Percentiles rank a stretch among this genome's conserved stretches.
Conservation (phyloP, 2,888 invertebrate species). For the Pasiphila rectangulata region DNA sequence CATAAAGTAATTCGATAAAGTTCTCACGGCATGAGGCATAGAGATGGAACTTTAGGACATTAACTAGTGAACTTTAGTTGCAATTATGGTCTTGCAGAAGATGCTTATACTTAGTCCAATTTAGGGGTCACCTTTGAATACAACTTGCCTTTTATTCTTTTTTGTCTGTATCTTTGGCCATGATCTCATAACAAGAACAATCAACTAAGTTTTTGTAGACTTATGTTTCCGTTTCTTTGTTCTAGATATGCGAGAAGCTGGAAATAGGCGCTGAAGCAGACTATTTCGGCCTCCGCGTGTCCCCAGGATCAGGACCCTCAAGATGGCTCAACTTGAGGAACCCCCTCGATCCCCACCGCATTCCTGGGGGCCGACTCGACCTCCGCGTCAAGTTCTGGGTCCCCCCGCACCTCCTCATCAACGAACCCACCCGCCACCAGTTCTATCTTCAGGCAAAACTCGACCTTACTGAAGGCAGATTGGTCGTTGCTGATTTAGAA, state of each 20-base stretch:
- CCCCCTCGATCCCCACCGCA: slow-evolving; percentile 87
- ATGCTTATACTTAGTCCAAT: too few relatives aligned
- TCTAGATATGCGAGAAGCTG: slow-evolving; percentile 90
- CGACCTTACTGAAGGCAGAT: slow-evolving; percentile 87
- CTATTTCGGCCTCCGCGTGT: slow-evolving; percentile 91
- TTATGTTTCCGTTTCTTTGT: slow-evolving; percentile 36
- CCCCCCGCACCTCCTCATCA: slow-evolving; percentile 91
- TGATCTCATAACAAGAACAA: background rate
- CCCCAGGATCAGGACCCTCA: slow-evolving; percentile 83
- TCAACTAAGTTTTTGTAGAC: background rate
- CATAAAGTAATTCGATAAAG: too few relatives aligned
- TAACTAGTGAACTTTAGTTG: too few relatives aligned
- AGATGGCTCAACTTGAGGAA: slow-evolving; percentile 94
- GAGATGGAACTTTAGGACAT: too few relatives aligned
- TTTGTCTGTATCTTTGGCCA: background rate
- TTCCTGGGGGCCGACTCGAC: slow-evolving; percentile 84
- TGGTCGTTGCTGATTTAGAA: slow-evolving; percentile 85
- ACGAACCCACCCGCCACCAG: slow-evolving; percentile 91
- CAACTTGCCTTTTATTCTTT: background rate
- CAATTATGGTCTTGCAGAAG: background rate
- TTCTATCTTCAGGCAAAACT: slow-evolving; percentile 92
- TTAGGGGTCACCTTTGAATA: background rate
- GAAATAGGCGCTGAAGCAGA: slow-evolving; percentile 92
- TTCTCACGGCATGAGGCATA: too few relatives aligned
- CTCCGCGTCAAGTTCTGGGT: slow-evolving; percentile 95